Percentiles rank a stretch among this genome's conserved stretches.
Conservation (phyloP, 2,888 invertebrate genomes). For the Agriotes lineatus region DNA sequence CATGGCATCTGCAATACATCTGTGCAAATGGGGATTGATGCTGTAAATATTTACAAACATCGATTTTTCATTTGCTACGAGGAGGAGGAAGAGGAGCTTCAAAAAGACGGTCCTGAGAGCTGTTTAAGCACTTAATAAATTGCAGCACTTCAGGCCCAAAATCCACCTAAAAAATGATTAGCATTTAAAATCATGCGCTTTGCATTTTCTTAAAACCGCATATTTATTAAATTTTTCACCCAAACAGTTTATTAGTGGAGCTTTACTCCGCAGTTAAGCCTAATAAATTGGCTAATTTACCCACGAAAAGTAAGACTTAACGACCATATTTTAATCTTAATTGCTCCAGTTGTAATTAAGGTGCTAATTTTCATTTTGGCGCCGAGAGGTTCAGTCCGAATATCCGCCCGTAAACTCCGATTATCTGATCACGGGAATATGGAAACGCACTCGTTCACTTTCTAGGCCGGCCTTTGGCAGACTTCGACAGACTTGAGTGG, state of each 20-base stretch:
- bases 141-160: too few species aligned
- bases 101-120: neutral
- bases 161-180: conserved; percentile 8
- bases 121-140: too few species aligned
- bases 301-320: conserved; percentile 33
- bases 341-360: conserved; percentile 28
- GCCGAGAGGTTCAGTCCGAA: conserved; percentile 20
- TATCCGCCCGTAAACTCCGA: conserved; percentile 21
- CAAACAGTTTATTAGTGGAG: conserved; percentile 24
- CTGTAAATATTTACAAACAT: conserved; percentile 30
- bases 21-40: conserved; percentile 10
- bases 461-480: neutral
- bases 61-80: neutral
- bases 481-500: neutral
- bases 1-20: conserved; percentile 19
- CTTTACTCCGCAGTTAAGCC: conserved; percentile 23
- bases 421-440: conserved; percentile 13
- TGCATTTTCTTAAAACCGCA: neutral
- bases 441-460: neutral
- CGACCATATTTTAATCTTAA: conserved; percentile 33
- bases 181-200: neutral
- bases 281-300: conserved; percentile 30
- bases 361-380: conserved; percentile 30
- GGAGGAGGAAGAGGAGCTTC: neutral
- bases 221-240: conserved; percentile 24